Base-by-base conservation (phyloP, 2,888 invertebrate genomes). In the Gibbula magus region DNA sequence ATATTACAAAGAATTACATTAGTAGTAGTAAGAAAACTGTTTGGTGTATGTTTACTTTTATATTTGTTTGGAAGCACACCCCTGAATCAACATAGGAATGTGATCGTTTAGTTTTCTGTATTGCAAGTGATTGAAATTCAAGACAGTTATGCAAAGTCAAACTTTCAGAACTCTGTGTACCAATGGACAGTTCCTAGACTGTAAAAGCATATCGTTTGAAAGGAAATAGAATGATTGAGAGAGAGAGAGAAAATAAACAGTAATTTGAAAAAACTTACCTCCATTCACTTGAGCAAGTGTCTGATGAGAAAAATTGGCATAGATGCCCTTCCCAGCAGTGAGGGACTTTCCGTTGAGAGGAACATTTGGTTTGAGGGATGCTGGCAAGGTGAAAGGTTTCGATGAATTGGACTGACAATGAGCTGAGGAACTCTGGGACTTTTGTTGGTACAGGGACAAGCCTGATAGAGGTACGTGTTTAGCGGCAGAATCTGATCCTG, bases 401-500 rank as follows among this genome's bases (percentile, higher is more conserved):
- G n/a, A 61, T 13, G 51, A 16, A 39, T 39, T n/a, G 20, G n/a
- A 20, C 39, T 20, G 39, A n/a, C 8, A 7, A 1, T 8, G 56
- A 70, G 29, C 70, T 10, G 52, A 29, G 2, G 35, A 29, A 35
- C 35, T 35, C 16, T 29, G 75, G 53, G 75, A 52, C 52, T 52
- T 25, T 53, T 75, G 52, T 29, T 75, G 75, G 54, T 75, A 75
- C 54, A 35, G 25, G 53, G 75, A 53, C 18, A 75, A 54, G 75
- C 54, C 54, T 29, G 25, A n/a, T 1, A 75, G 54, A 35, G 75
- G 75, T 53, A 75, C 54, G 10, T 75, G 54, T 32, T 54, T 75
- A 10, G 75, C n/a, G 29, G 54, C 32, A 29, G 75, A 54, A 35
- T 75, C 80, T 5, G 95, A 90, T 91, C 96, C 96, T 45, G 45